These are phyloP conservation scores for Xenentodon cancila DNA, from an alignment of 2,797 vertebrate genomes.

Conservation along the genomic window DNA sequence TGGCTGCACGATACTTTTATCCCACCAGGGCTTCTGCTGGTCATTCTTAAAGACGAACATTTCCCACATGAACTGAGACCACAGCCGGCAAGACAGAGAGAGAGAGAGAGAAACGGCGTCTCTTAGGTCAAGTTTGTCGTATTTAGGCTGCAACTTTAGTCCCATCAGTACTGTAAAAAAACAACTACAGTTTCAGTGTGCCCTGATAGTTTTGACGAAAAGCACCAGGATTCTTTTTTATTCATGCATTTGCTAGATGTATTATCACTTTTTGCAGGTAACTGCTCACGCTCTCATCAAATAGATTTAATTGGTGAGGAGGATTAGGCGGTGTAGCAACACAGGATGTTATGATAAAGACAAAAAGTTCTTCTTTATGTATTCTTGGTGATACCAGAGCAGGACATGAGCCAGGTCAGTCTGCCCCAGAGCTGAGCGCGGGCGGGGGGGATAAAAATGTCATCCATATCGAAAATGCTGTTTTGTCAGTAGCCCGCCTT, in stretches of 20 bases:
- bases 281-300: conserved; percentile 2
- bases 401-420: conserved; percentile 25
- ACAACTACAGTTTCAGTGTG: conserved; percentile 15
- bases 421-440: conserved; percentile 1
- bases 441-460: conserved; percentile 18
- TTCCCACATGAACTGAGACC: conserved; percentile 43
- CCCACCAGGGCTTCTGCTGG: conserved; percentile 54
- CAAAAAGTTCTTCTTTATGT: background rate
- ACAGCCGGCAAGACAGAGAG: conserved; percentile 34
- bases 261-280: conserved; percentile 3
- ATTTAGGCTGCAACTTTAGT: conserved; percentile 34
- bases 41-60: conserved; percentile 56
- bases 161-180: conserved; percentile 5
- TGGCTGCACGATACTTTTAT: conserved; percentile 56
- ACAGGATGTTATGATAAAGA: conserved; percentile 9
- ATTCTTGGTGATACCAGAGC: conserved; percentile 12
- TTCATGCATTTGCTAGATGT: background rate
- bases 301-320: conserved; percentile 16
- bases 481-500: conserved; percentile 29
- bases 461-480: conserved; percentile 21
- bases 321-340: conserved; percentile 1
- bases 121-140: conserved; percentile 36
- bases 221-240: background rate
- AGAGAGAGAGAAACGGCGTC: conserved; percentile 15
- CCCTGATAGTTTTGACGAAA: conserved; percentile 12